Percentiles rank a stretch among this genome's conserved stretches.
Conservation (phyloP, 64 coral and sea anemone genomes). For the Trachythela sp. region DNA sequence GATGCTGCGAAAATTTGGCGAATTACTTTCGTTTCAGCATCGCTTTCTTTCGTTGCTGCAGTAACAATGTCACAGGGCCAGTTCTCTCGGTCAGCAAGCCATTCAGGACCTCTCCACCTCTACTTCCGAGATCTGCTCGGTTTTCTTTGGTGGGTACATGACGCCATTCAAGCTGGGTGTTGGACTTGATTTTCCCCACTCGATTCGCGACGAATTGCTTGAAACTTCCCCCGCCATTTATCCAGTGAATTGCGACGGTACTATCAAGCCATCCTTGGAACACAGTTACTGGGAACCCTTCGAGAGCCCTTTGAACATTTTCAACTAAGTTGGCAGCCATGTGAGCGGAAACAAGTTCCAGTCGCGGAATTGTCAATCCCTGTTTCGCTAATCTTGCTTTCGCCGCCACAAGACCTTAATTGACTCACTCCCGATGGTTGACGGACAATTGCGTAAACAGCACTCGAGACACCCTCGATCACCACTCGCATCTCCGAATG, state of each 20-base stretch:
- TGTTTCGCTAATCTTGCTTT: slow-evolving; percentile 9
- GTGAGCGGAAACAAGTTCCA: not conserved
- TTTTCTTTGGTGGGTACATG: not conserved
- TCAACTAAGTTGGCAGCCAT: not conserved
- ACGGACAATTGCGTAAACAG: not conserved
- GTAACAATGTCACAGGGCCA: not conserved
- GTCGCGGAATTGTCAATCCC: not conserved
- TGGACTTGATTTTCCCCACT: not conserved
- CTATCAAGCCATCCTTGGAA: not conserved
- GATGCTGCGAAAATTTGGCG: not conserved
- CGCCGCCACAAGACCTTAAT: not conserved
- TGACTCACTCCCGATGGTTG: not conserved
- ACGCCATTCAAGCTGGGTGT: not conserved
- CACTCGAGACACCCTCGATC: not conserved
- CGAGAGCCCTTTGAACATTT: not conserved
- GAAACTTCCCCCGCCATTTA: not conserved
- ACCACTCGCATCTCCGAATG: not conserved
- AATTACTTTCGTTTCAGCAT: not conserved
- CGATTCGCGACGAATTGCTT: not conserved
- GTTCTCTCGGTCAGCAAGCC: not conserved
- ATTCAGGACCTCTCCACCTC: not conserved
- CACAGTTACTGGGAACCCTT: not conserved
- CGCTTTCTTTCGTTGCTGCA: not conserved
- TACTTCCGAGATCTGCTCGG: not conserved
- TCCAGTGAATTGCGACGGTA: not conserved